phyloP scores from a whole-genome alignment of 1,140 invertebrate genomes.

The Drosophila kanapiae region DNA sequence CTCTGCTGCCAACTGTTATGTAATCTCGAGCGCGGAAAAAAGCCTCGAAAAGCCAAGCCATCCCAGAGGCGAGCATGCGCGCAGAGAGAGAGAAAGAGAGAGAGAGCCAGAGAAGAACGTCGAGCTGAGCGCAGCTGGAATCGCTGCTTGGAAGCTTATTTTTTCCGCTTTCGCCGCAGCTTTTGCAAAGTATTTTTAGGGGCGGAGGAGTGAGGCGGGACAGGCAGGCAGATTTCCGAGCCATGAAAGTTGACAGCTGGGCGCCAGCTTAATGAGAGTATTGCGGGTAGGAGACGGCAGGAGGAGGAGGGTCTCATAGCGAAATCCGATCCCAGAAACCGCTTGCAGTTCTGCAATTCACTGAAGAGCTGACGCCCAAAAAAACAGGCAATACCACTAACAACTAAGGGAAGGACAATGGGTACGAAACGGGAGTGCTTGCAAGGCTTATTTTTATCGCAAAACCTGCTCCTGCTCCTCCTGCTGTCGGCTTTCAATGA shows the following conservation, averaged over 20 bases:
- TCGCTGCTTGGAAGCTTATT: constrained; percentile 39
- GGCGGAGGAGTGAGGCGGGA: neutral
- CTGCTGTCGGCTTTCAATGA: constrained; percentile 20
- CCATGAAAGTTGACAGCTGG: constrained; percentile 67
- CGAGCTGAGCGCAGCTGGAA: constrained; percentile 51
- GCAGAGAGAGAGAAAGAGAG: constrained; percentile 9
- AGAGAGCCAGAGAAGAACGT: constrained; percentile 7
- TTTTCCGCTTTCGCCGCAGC: constrained; percentile 26
- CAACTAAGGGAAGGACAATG: constrained; percentile 12
- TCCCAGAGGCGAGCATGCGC: constrained; percentile 49
- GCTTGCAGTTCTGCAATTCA: constrained; percentile 23
- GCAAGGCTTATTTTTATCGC: constrained; percentile 14
- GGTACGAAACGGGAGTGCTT: neutral
- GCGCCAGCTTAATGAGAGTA: constrained; percentile 62
- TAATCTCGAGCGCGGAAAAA: constrained; percentile 73
- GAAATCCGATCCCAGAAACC: constrained; percentile 17
- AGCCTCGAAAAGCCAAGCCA: constrained; percentile 50
- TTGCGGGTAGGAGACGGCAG: neutral
- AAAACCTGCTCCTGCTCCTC: constrained; percentile 4
- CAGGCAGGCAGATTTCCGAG: neutral
- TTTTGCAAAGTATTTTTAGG: constrained; percentile 12
- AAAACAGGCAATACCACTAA: constrained; percentile 23
- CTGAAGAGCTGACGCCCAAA: constrained; percentile 43
- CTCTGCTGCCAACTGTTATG: constrained; percentile 80
- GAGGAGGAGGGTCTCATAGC: neutral